A percentile compares a stretch with the other conserved stretches of the same genome.
phyloP scores from a whole-genome alignment of 1,140 invertebrate species.

The Chrysoperla carnea region DNA sequence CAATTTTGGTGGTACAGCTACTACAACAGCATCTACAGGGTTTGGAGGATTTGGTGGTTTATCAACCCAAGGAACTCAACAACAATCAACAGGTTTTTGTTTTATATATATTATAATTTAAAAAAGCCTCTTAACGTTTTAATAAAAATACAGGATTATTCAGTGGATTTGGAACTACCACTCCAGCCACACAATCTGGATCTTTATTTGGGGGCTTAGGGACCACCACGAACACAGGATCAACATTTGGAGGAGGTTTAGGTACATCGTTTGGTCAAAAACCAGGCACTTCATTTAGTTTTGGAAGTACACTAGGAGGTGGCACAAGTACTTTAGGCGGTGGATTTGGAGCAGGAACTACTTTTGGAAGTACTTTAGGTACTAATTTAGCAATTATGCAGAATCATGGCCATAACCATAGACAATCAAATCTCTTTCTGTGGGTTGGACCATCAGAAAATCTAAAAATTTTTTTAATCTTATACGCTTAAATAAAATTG shows the following conservation, averaged over 20 bases:
- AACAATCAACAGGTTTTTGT: background rate
- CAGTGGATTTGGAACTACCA: constrained; percentile 18
- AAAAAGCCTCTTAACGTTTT: background rate
- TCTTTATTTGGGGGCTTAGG: constrained; percentile 18
- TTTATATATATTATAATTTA: background rate
- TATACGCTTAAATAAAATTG: too few species aligned
- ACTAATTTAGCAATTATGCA: background rate
- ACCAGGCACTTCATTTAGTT: constrained; percentile 27
- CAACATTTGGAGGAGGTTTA: constrained; percentile 24
- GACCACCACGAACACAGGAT: constrained; percentile 7
- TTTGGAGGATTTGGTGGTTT: constrained; percentile 34
- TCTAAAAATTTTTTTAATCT: background rate
- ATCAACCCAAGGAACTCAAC: constrained; percentile 7
- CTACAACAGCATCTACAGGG: constrained; percentile 19
- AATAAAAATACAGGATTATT: constrained; percentile 17
- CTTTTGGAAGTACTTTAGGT: background rate
- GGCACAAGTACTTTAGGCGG: background rate
- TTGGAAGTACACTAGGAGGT: constrained; percentile 19
- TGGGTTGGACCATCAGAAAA: background rate
- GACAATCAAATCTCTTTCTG: too few species aligned
- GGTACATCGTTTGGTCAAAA: constrained; percentile 24
- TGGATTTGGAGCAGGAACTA: background rate
- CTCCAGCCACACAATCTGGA: constrained; percentile 19
- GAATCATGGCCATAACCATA: too few species aligned
- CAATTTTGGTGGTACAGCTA: constrained; percentile 3